phyloP scores from a whole-genome alignment of 2,113 vertebrate species.

The Trinectes maculatus region DNA sequence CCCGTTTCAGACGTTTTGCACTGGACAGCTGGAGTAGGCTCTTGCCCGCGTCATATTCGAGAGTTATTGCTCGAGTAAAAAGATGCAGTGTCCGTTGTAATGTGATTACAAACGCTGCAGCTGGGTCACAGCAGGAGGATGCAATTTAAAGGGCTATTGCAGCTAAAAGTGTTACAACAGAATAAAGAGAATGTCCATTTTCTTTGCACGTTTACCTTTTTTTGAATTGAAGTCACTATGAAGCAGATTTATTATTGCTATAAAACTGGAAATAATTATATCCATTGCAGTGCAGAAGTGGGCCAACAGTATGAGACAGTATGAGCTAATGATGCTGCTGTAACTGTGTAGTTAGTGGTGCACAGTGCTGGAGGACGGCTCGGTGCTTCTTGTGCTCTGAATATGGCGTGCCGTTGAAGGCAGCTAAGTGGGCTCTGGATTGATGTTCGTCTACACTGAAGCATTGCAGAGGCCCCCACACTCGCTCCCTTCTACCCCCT shows the following conservation, averaged over 20 bases:
- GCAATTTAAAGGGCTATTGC: constrained; percentile 33
- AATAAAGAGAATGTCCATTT: constrained; percentile 2
- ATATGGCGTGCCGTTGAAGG: constrained; percentile 48
- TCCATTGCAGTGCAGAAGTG: constrained; percentile 42
- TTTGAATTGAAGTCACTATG: too few relatives aligned
- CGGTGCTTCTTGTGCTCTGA: constrained; percentile 42
- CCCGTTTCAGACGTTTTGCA: neutral
- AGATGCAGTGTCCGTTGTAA: constrained; percentile 27
- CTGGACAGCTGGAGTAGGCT: constrained; percentile 15
- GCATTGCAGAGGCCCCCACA: constrained; percentile 70
- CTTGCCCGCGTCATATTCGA: constrained; percentile 31
- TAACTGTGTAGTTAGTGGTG: constrained; percentile 1
- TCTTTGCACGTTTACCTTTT: too few relatives aligned
- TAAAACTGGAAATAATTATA: constrained; percentile 41
- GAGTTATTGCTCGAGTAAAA: constrained; percentile 13
- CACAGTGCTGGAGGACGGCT: constrained; percentile 35
- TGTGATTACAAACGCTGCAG: constrained; percentile 34
- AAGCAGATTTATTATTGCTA: constrained; percentile 21
- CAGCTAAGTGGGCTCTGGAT: constrained; percentile 68
- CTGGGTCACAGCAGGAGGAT: constrained; percentile 15
- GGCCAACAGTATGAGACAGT: constrained; percentile 48
- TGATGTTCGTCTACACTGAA: constrained; percentile 70
- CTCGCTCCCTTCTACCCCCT: constrained; percentile 20
- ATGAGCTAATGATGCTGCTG: constrained; percentile 34
- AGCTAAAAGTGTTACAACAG: neutral